phyloP scores from a whole-genome alignment of 2,113 vertebrate genomes.

The Leucoraja erinaceus region DNA sequence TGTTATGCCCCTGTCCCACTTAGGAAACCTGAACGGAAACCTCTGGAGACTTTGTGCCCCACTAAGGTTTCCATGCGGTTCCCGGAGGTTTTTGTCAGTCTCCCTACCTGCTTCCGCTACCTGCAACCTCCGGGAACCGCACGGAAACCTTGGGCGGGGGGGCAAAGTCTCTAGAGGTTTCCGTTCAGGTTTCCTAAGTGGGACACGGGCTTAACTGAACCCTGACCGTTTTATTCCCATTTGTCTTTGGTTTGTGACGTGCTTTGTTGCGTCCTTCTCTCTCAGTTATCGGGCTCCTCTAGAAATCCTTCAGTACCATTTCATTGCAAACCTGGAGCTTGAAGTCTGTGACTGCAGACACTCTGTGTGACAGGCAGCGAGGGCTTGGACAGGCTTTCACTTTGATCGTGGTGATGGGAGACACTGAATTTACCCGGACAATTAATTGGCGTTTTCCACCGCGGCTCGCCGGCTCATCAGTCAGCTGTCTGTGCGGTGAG shows the following conservation, averaged over 20 bases:
- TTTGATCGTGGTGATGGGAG: slow-evolving; percentile 25
- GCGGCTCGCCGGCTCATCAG: neutral
- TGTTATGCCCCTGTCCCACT: no score
- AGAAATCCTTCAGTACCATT: neutral
- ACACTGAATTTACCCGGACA: slow-evolving; percentile 13
- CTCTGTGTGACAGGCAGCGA: neutral
- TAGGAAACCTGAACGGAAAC: no score
- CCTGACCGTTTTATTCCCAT: neutral
- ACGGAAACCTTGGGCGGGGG: no score
- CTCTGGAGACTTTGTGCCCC: no score
- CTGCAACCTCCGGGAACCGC: no score
- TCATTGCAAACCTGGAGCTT: neutral
- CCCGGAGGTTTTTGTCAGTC: no score
- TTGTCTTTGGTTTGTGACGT: neutral
- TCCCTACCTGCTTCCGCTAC: no score
- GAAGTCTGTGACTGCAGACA: neutral
- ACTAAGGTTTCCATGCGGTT: no score
- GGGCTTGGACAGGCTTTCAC: slow-evolving; percentile 17
- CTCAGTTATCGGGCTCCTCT: neutral
- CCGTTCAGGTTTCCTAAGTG: no score
- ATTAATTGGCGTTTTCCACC: slow-evolving; percentile 2
- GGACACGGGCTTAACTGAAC: no score
- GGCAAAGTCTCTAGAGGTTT: no score
- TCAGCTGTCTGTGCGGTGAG: neutral
- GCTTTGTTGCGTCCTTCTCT: neutral